Base-by-base conservation (phyloP, 2,888 invertebrate species). In the Drosophila leonis region DNA sequence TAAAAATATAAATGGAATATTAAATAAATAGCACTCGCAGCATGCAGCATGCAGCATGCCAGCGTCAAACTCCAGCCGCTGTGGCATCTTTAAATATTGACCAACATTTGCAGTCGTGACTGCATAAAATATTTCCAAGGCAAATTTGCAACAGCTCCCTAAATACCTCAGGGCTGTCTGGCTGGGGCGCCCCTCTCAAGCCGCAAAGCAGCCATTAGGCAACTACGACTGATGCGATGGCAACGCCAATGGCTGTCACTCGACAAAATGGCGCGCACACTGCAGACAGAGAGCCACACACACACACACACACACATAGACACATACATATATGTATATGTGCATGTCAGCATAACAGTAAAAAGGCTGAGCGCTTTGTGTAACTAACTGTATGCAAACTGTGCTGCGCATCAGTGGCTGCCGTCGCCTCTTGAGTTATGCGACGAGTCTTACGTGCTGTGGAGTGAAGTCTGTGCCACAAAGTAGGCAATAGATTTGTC, bases 191-290 rank as follows among this genome's bases (percentile, higher is more conserved):
- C 29, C 24, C 57, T 0, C 15, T 6, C 42, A 0, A 85, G 85
- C 90, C 90, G 83, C 83, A 84, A 88, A 90, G 88, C 83, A 88
- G 83, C 83, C 83, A 84, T 84, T 84, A 84, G 80, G 70, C 80
- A 74, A 74, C 88, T 74, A 72, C 72, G 73, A 84, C 85, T 76
- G 83, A 69, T 74, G 81, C 87, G 73, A 83, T 42, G 75, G 65
- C 81, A 80, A 57, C 67, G 71, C 77, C 71, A 83, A 82, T 79
- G 79, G 67, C 59, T 80, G 83, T 72, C 80, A 66, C 83, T 80
- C 68, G 62, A 74, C 76, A 70, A 75, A 83, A 85, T 79, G 87
- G 84, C 70, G 70, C 69, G 57, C 69, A 48, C 51, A 62, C 56
- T 27, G 51, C n/a, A 69, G 27, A 46, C 49, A 75, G 31, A 49